Evolutionary conservation across 92 coral and sea anemone species (phyloP).

Genomic region (Meandrina meandrites): DNA sequence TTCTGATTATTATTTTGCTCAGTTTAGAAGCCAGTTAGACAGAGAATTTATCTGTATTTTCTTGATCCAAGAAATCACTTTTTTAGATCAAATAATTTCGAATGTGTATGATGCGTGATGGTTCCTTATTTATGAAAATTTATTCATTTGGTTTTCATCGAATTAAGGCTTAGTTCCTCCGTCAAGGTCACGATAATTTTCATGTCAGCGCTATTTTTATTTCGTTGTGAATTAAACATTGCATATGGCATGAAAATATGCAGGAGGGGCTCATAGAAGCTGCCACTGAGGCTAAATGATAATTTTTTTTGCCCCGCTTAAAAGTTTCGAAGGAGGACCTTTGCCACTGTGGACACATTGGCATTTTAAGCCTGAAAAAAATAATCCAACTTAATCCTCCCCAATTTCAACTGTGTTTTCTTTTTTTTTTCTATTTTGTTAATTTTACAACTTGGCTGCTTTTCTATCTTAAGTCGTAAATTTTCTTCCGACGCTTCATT

Average conservation of each 20-base stretch:
- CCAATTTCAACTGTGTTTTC: too few relatives aligned
- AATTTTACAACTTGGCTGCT: not conserved
- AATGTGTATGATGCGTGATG: not conserved
- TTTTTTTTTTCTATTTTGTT: not conserved
- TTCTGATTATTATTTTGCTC: not conserved
- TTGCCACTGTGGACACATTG: too few relatives aligned
- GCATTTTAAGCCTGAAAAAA: too few relatives aligned
- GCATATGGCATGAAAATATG: not conserved
- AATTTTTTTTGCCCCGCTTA: too few relatives aligned
- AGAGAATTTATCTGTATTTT: not conserved
- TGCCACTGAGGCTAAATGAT: too few relatives aligned
- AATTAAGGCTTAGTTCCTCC: not conserved
- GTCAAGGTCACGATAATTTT: not conserved
- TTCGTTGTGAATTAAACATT: not conserved
- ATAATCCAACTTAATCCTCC: too few relatives aligned
- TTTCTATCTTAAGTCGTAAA: not conserved
- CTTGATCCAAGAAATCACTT: not conserved
- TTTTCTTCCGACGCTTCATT: not conserved
- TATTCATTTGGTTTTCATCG: not conserved
- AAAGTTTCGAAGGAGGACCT: too few relatives aligned
- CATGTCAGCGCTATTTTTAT: slow-evolving; percentile 14
- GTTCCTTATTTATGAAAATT: not conserved
- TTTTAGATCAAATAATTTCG: not conserved
- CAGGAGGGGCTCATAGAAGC: not conserved
- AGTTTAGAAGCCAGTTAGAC: not conserved